Evolutionary conservation across 2,113 vertebrate genomes (phyloP).

Genomic region (Pardalotus punctatus): DNA sequence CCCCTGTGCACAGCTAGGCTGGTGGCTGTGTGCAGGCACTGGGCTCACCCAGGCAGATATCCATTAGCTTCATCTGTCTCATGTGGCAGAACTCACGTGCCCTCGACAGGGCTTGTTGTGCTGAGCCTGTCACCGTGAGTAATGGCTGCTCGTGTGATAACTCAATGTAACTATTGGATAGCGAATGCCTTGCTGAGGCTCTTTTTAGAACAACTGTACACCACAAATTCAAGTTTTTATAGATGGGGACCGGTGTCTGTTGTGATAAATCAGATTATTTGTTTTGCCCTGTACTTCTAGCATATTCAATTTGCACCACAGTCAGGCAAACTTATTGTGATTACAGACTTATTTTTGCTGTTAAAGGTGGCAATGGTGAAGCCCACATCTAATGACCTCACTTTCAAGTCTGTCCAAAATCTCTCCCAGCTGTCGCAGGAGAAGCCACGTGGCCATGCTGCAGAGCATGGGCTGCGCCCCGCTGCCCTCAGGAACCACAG

Average conservation of each 20-base stretch:
- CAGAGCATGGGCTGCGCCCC: rapidly evolving
- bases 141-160: constrained; percentile 35
- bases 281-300: neutral
- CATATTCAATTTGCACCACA: neutral
- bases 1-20: neutral
- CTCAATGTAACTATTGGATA: neutral
- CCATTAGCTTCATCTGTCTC: neutral
- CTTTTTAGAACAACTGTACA: neutral
- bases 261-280: constrained; percentile 11
- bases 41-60: neutral
- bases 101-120: neutral
- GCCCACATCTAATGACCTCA: neutral
- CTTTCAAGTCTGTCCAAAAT: neutral
- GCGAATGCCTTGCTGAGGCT: neutral
- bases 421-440: neutral
- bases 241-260: neutral
- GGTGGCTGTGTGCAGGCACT: neutral
- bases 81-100: neutral
- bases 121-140: constrained; percentile 39
- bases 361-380: neutral
- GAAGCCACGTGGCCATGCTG: neutral
- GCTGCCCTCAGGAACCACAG: neutral
- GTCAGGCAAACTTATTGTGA: neutral
- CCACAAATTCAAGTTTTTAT: constrained; percentile 1
- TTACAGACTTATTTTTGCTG: neutral